These are phyloP conservation scores for Bombus haemorrhoidalis DNA, from an alignment of 1,140 invertebrate genomes.

Conservation along the genomic window DNA sequence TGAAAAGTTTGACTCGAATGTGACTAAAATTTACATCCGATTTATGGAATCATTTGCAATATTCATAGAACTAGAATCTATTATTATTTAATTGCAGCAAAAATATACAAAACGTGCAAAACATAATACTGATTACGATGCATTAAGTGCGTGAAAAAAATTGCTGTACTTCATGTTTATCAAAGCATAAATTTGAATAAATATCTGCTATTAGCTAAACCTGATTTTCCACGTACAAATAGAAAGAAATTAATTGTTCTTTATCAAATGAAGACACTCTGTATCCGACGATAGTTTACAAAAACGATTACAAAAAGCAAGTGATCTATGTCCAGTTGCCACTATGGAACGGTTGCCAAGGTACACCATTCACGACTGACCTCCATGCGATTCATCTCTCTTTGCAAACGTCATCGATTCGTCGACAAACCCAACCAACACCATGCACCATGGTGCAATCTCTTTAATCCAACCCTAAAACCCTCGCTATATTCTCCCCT, in stretches of 20 bases:
- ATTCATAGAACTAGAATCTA: too few relatives aligned
- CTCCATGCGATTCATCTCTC: constrained; percentile 53
- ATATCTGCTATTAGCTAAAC: too few relatives aligned
- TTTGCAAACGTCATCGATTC: constrained; percentile 52
- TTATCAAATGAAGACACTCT: neutral
- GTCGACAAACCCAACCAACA: neutral
- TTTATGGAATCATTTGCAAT: too few relatives aligned
- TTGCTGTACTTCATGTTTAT: too few relatives aligned
- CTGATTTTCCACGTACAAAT: too few relatives aligned
- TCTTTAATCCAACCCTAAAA: constrained; percentile 61
- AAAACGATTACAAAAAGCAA: constrained; percentile 35
- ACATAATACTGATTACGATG: too few relatives aligned
- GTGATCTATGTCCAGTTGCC: constrained; percentile 42
- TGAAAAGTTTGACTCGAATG: too few relatives aligned
- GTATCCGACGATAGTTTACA: neutral
- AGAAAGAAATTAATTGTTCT: neutral
- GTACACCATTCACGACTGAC: constrained; percentile 48
- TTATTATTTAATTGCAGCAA: too few relatives aligned
- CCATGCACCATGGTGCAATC: constrained; percentile 42
- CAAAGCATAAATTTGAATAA: too few relatives aligned
- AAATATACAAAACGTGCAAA: too few relatives aligned
- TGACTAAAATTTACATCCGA: too few relatives aligned
- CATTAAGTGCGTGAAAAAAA: too few relatives aligned
- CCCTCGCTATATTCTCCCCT: constrained; percentile 16
- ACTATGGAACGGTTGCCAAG: constrained; percentile 40